phyloP scores from a whole-genome alignment of 1,140 invertebrate species.

The Trachymyrmex septentrionalis region DNA sequence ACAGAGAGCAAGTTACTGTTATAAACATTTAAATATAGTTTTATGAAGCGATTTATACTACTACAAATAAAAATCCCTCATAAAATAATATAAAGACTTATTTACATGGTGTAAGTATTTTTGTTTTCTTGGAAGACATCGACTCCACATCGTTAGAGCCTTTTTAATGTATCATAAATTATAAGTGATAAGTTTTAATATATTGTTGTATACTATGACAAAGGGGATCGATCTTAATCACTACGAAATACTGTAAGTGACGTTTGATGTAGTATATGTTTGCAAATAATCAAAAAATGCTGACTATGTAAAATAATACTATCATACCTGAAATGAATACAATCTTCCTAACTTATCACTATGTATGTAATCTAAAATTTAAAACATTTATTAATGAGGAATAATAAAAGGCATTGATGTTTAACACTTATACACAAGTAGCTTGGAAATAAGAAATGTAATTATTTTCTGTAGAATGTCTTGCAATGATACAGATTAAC shows the following conservation, averaged over 20 bases:
- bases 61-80: constrained; percentile 29
- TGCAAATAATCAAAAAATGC: constrained; percentile 60
- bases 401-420: constrained; percentile 17
- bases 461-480: constrained; percentile 12
- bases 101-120: constrained; percentile 26
- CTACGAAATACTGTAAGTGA: constrained; percentile 30
- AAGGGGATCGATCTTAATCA: constrained; percentile 36
- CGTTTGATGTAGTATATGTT: constrained; percentile 45
- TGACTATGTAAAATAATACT: constrained; percentile 32
- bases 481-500: neutral
- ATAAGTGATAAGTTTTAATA: constrained; percentile 47
- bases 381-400: constrained; percentile 25
- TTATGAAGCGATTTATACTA: constrained; percentile 36
- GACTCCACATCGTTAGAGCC: constrained; percentile 24
- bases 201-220: constrained; percentile 21
- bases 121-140: constrained; percentile 39
- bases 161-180: constrained; percentile 53
- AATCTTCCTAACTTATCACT: constrained; percentile 20
- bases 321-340: constrained; percentile 20
- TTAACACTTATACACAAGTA: constrained; percentile 7
- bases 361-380: constrained; percentile 24
- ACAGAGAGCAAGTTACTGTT: constrained; percentile 42
- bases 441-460: constrained; percentile 11
- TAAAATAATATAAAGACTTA: constrained; percentile 36
- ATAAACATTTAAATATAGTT: constrained; percentile 36